Percentiles rank a stretch among this genome's conserved stretches.
These are phyloP conservation scores for Herminia tarsipennalis DNA, from an alignment of 2,888 invertebrate species.

Conservation along the genomic window DNA sequence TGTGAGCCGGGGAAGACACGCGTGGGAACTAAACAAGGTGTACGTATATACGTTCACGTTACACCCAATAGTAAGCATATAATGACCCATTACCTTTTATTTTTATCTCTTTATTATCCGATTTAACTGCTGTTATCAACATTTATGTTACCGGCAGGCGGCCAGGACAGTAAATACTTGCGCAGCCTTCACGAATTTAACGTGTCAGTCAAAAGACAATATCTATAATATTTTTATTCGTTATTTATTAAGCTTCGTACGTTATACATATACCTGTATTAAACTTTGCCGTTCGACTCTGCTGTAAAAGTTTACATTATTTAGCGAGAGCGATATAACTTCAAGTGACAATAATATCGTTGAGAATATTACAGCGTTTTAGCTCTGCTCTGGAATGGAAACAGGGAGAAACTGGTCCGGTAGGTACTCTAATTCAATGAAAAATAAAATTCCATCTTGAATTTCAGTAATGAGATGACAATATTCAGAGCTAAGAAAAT, in stretches of 20 bases:
- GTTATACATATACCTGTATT: constrained; percentile 36
- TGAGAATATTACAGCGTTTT: no score
- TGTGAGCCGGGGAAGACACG: constrained; percentile 47
- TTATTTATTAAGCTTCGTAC: constrained; percentile 47
- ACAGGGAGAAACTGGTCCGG: no score
- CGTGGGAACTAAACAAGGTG: constrained; percentile 76
- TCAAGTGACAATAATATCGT: no score
- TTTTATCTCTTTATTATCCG: constrained; percentile 65
- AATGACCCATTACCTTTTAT: constrained; percentile 70
- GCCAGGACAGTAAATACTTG: constrained; percentile 55
- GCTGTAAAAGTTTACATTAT: no score
- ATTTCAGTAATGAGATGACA: no score
- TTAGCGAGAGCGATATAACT: no score
- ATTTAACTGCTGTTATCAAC: constrained; percentile 67
- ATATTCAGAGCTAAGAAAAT: no score
- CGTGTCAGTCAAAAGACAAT: constrained; percentile 59
- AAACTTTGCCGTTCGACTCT: constrained; percentile 9
- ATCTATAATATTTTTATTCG: constrained; percentile 57
- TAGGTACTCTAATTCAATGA: no score
- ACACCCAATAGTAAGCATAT: constrained; percentile 55
- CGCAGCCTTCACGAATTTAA: constrained; percentile 55
- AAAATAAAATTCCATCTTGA: no score
- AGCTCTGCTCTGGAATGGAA: no score
- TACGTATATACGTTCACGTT: constrained; percentile 55
- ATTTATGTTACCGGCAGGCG: constrained; percentile 64